Percentiles rank a stretch among this genome's conserved stretches.
These are phyloP conservation scores for Taurulus bubalis DNA, from an alignment of 2,113 vertebrate species.

Conservation along the genomic window DNA sequence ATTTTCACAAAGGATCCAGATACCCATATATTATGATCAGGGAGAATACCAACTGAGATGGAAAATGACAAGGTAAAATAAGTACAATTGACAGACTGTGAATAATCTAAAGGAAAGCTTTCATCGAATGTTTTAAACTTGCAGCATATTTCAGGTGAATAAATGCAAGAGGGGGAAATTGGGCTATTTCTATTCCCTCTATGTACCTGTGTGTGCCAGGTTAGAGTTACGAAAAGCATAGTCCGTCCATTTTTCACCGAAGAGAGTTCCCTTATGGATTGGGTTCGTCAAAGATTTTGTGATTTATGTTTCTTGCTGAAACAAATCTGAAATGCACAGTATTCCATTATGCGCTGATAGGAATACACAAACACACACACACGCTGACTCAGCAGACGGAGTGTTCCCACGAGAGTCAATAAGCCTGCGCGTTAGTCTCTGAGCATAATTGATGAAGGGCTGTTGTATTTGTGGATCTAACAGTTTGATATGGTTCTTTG, in stretches of 20 bases:
- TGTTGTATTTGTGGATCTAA: constrained; percentile 37
- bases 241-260: background rate
- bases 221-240: background rate
- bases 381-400: constrained; percentile 18
- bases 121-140: constrained; percentile 55
- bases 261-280: background rate
- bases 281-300: constrained; percentile 8
- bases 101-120: constrained; percentile 60
- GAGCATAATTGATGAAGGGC: constrained; percentile 60
- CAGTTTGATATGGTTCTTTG: constrained; percentile 19
- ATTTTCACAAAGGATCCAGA: constrained; percentile 51
- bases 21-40: constrained; percentile 51
- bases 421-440: constrained; percentile 32
- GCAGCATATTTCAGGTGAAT: constrained; percentile 52
- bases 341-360: background rate
- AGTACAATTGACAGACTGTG: constrained; percentile 55
- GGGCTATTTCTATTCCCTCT: constrained; percentile 31
- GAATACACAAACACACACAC: constrained; percentile 37
- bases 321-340: constrained; percentile 8
- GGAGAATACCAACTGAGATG: constrained; percentile 33
- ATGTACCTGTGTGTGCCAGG: background rate
- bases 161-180: constrained; percentile 20
- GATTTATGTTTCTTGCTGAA: background rate
- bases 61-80: constrained; percentile 55
- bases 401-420: constrained; percentile 45